These are phyloP conservation scores for Jaculus jaculus DNA, from an alignment of 2,113 vertebrate genomes.

Conservation along the genomic window DNA sequence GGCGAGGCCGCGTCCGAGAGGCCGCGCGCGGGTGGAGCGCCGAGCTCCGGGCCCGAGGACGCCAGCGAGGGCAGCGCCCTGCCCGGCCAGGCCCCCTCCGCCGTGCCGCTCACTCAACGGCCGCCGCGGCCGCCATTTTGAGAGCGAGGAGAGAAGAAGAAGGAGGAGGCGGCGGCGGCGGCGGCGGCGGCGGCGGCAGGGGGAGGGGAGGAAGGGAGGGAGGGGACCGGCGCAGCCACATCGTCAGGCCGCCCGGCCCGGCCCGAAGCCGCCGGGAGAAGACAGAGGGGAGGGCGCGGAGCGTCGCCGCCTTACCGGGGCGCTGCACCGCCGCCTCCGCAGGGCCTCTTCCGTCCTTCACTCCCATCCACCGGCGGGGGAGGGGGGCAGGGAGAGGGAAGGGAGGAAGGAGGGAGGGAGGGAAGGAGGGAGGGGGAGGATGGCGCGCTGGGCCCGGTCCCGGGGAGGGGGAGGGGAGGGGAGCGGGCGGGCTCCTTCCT, in stretches of 20 bases:
- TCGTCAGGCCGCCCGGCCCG: conserved; percentile 68
- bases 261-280: conserved; percentile 48
- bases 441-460: conserved; percentile 69
- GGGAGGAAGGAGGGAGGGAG: conserved; percentile 68
- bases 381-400: conserved; percentile 70
- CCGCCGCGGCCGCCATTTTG: conserved; percentile 87
- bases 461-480: conserved; percentile 70
- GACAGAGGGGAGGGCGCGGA: conserved; percentile 13
- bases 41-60: not conserved
- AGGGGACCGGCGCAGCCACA: conserved; percentile 76
- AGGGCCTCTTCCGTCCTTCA: conserved; percentile 81
- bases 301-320: conserved; percentile 67
- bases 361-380: conserved; percentile 79
- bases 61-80: conserved; percentile 65
- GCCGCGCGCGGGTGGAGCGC: conserved; percentile 17
- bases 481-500: conserved; percentile 70
- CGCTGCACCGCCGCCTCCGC: conserved; percentile 75
- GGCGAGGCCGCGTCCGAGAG: not conserved
- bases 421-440: conserved; percentile 66
- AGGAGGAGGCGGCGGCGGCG: conserved; percentile 71
- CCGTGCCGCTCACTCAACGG: conserved; percentile 81
- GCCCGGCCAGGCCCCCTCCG: conserved; percentile 66
- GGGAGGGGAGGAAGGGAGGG: conserved; percentile 73
- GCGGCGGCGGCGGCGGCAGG: conserved; percentile 68
- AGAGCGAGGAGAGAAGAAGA: conserved; percentile 83